Base-by-base conservation (phyloP, 1,140 invertebrate genomes). In the Grapholita molesta region DNA sequence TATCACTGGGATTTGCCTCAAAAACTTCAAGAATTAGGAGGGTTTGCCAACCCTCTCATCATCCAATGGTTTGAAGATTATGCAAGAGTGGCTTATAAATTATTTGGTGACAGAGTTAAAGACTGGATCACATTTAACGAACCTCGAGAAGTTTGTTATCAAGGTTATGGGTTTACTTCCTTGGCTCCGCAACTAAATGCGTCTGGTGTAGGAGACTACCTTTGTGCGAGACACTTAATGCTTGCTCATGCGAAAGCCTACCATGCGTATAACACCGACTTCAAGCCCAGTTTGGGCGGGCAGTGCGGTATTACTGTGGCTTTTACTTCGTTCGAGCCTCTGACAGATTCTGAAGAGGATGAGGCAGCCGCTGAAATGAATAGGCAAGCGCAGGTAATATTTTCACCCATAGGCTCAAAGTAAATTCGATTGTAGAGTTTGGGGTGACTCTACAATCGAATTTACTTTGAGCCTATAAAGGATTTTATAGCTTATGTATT, bases 51-150 rank as follows among this genome's bases (percentile, higher is more conserved):
- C 68, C 73, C 71, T 11, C 15, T 76, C 2, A 76, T 89, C 7
- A 42, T 90, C 1, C 68, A 88, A 12, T 86, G 83, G 61, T 94
- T 94, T 72, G 75, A 75, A 66, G 88, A 91, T 74, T 93, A 89
- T 70, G 91, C 91, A 0, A 77, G 84, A 71, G 33, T 92, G 0
- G 67, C 89, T 1, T 93, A 87, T 69, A 33, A 70, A 21, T 76
- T 86, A 30, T 90, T 90, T 55, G 92, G 91, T 7, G 83, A 88
- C 72, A 74, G 85, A 48, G 70, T 84, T 1, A 83, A 85, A 72
- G 38, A 69, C 35, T 90, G 83, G 83, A 80, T 85, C 4, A 88
- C 87, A 0, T 78, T 92, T 23, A 90, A 88, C 73, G 86, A 92
- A 67, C 80, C 87, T 9, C 74, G 71, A 25, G 69, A 75, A 55